phyloP scores from a whole-genome alignment of 2,113 vertebrate genomes.

The Cebidichthys violaceus region DNA sequence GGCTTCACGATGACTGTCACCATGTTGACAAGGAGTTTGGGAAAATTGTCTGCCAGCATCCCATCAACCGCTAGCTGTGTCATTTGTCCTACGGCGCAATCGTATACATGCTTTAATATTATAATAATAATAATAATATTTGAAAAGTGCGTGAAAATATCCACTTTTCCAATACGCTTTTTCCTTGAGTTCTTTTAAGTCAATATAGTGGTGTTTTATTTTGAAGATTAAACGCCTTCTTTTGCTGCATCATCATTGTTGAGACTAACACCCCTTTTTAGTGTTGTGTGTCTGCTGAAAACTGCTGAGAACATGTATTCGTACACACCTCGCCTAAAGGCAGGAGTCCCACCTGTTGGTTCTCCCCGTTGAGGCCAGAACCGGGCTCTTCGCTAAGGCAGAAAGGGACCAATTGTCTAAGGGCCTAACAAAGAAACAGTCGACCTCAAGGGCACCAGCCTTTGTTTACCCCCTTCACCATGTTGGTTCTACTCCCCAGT shows the following conservation, averaged over 20 bases:
- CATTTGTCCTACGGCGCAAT: slow-evolving; percentile 20
- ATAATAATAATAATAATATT: too few relatives aligned
- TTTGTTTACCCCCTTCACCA: slow-evolving; percentile 38
- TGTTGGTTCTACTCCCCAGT: slow-evolving; percentile 11
- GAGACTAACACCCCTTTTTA: background rate
- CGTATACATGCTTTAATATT: background rate
- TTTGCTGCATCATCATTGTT: background rate
- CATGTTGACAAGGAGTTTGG: slow-evolving; percentile 38
- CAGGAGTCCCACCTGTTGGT: slow-evolving; percentile 17
- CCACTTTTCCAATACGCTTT: background rate
- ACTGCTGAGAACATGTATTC: background rate
- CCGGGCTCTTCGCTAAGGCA: slow-evolving; percentile 2
- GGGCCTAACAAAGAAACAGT: slow-evolving; percentile 15
- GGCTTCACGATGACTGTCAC: slow-evolving; percentile 44
- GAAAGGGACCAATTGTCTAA: slow-evolving; percentile 30
- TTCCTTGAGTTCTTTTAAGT: background rate
- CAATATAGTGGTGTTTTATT: background rate
- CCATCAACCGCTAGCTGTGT: slow-evolving; percentile 24
- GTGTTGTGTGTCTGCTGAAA: slow-evolving; percentile 8
- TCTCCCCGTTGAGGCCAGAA: slow-evolving; percentile 29
- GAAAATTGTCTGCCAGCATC: slow-evolving; percentile 50
- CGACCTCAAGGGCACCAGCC: slow-evolving; percentile 24
- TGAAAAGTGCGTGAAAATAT: too few relatives aligned
- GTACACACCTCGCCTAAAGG: slow-evolving; percentile 4
- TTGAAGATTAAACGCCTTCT: background rate